These are phyloP conservation scores for Monochamus saltuarius DNA, from an alignment of 1,140 invertebrate species.

Conservation along the genomic window DNA sequence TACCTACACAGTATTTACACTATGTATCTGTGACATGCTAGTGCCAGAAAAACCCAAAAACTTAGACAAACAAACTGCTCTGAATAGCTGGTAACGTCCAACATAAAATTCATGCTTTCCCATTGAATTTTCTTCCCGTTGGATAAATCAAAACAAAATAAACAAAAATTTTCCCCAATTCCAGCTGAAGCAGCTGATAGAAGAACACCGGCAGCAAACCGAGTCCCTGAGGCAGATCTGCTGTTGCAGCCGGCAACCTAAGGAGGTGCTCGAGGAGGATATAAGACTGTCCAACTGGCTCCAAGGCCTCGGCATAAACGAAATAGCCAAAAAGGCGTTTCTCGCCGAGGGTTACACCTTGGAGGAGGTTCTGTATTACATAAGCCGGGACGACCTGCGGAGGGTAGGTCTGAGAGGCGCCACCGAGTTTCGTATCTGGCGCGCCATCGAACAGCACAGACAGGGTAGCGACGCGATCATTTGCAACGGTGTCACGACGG, in stretches of 20 bases:
- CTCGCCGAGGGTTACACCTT: constrained; percentile 75
- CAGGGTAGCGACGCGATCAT: constrained; percentile 1
- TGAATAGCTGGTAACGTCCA: no score
- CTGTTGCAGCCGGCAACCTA: constrained; percentile 32
- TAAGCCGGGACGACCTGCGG: constrained; percentile 75
- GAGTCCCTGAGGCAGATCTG: constrained; percentile 31
- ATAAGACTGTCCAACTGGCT: constrained; percentile 61
- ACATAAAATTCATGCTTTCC: no score
- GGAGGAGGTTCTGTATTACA: constrained; percentile 72
- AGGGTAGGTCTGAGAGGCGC: constrained; percentile 68
- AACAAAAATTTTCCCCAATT: constrained; percentile 21
- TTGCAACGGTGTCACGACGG: constrained; percentile 17
- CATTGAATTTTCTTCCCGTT: no score
- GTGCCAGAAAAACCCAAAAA: no score
- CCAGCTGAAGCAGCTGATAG: constrained; percentile 36
- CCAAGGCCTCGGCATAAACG: constrained; percentile 58
- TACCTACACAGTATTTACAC: no score
- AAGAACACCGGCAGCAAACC: constrained; percentile 31
- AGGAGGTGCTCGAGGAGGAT: constrained; percentile 52
- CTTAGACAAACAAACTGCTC: no score
- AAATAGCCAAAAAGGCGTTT: constrained; percentile 62
- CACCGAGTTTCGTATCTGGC: constrained; percentile 58
- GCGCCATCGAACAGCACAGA: constrained; percentile 56
- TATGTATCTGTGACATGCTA: no score
- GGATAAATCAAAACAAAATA: no score